Evolutionary conservation across 2,113 vertebrate species (phyloP).

Genomic region (Poeciliopsis prolifica): DNA sequence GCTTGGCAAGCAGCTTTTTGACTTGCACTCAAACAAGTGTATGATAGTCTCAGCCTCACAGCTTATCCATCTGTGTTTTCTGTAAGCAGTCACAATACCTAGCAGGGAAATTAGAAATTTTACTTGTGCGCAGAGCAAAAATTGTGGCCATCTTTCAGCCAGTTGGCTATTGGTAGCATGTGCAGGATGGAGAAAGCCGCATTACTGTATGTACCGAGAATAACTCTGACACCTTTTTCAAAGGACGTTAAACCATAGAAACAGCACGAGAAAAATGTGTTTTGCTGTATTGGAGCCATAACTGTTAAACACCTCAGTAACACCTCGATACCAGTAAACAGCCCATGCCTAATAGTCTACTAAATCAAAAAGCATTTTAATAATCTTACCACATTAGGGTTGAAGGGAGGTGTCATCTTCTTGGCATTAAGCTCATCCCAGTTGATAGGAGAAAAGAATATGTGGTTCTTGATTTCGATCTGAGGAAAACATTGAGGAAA

Average conservation of each 20-base stretch:
- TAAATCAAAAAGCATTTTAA: constrained; percentile 1
- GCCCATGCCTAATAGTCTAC: not conserved
- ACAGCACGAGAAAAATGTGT: not conserved
- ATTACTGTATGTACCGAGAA: too few relatives aligned
- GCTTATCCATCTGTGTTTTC: not conserved
- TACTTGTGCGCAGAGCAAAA: too few relatives aligned
- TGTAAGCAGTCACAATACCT: not conserved
- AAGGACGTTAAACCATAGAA: not conserved
- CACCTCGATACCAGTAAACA: not conserved
- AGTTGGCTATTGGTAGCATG: too few relatives aligned
- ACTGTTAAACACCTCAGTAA: too few relatives aligned
- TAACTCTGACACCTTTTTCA: not conserved
- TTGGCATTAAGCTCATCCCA: constrained; percentile 99
- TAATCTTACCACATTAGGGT: constrained; percentile 95
- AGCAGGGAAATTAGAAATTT: not conserved
- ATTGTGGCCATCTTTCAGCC: too few relatives aligned
- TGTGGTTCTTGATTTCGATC: constrained; percentile 97
- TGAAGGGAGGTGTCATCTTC: constrained; percentile 98
- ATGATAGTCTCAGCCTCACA: not conserved
- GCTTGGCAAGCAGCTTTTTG: not conserved
- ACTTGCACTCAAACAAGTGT: not conserved
- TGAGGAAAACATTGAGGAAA: constrained; percentile 70
- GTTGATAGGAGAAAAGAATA: constrained; percentile 99
- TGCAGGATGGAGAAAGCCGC: too few relatives aligned
- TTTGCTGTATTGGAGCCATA: too few relatives aligned